These are phyloP conservation scores for Chymomyza caudatula DNA, from an alignment of 2,888 invertebrate species.

Conservation along the genomic window DNA sequence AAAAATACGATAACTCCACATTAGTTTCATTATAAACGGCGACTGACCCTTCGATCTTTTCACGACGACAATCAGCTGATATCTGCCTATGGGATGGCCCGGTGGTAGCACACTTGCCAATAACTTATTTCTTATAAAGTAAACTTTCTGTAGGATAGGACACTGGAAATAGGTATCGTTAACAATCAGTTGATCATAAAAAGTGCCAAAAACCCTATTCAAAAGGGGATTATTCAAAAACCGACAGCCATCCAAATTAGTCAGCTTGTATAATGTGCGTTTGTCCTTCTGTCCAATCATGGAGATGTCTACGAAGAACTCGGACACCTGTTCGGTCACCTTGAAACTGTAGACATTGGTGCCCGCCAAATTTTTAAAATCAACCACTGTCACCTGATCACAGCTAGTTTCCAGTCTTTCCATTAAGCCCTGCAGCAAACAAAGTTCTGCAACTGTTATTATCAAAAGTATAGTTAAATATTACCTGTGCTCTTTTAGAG, in stretches of 20 bases:
- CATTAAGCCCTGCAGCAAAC: constrained; percentile 1
- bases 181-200: constrained; percentile 37
- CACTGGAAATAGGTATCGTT: constrained; percentile 42
- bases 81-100: background rate
- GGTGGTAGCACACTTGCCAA: constrained; percentile 12
- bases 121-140: constrained; percentile 27
- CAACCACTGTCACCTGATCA: constrained; percentile 34
- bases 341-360: constrained; percentile 27
- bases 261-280: constrained; percentile 27
- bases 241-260: constrained; percentile 41
- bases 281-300: constrained; percentile 19
- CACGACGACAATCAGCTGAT: background rate
- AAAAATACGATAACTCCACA: background rate
- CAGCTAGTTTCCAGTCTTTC: constrained; percentile 24
- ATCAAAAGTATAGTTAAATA: too few species aligned
- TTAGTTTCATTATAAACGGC: background rate
- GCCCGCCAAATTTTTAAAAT: constrained; percentile 20
- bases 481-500: too few species aligned
- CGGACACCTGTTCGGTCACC: constrained; percentile 12
- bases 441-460: too few species aligned
- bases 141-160: constrained; percentile 28
- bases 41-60: background rate
- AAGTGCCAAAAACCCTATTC: constrained; percentile 16
- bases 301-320: constrained; percentile 25
- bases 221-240: constrained; percentile 37